A percentile compares a stretch with the other conserved stretches of the same genome.
Conservation (phyloP, 2,888 invertebrate genomes). For the Harpalus rubripes region DNA sequence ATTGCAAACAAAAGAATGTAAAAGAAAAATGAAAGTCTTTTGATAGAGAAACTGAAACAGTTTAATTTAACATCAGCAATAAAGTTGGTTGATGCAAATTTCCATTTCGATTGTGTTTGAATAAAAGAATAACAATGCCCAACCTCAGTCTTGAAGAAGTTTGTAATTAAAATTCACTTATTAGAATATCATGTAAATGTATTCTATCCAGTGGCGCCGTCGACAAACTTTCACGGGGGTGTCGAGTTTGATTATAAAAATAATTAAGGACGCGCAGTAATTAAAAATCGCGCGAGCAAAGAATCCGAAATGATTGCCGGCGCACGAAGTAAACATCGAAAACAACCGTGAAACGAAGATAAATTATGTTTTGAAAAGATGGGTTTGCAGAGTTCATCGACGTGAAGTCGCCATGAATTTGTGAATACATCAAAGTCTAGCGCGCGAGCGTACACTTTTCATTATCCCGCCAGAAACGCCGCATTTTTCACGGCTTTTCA, state of each 20-base stretch:
- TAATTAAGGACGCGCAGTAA: slow-evolving; percentile 62
- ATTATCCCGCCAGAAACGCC: slow-evolving; percentile 73
- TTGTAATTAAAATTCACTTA: slow-evolving; percentile 66
- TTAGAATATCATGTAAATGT: slow-evolving; percentile 67
- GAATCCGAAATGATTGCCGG: slow-evolving; percentile 72
- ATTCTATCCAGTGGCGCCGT: slow-evolving; percentile 40
- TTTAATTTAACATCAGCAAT: slow-evolving; percentile 66
- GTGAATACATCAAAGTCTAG: slow-evolving; percentile 78
- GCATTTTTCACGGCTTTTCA: slow-evolving; percentile 61
- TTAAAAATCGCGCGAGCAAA: slow-evolving; percentile 64
- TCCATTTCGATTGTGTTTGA: slow-evolving; percentile 60
- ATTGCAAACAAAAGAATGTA: slow-evolving; percentile 58
- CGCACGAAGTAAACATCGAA: slow-evolving; percentile 74
- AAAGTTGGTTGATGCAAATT: slow-evolving; percentile 66
- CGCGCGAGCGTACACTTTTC: slow-evolving; percentile 77
- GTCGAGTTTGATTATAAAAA: slow-evolving; percentile 66
- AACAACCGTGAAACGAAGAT: slow-evolving; percentile 77
- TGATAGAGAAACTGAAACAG: slow-evolving; percentile 65
- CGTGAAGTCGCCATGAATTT: slow-evolving; percentile 77
- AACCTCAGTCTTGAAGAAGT: slow-evolving; percentile 42
- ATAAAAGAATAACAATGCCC: slow-evolving; percentile 66
- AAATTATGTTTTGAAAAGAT: slow-evolving; percentile 77
- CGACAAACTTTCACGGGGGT: slow-evolving; percentile 51
- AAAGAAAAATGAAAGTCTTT: slow-evolving; percentile 64
- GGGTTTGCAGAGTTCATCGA: slow-evolving; percentile 78